Evolutionary conservation across 2,797 vertebrate species (phyloP).

Genomic region (Hydrophis major): DNA sequence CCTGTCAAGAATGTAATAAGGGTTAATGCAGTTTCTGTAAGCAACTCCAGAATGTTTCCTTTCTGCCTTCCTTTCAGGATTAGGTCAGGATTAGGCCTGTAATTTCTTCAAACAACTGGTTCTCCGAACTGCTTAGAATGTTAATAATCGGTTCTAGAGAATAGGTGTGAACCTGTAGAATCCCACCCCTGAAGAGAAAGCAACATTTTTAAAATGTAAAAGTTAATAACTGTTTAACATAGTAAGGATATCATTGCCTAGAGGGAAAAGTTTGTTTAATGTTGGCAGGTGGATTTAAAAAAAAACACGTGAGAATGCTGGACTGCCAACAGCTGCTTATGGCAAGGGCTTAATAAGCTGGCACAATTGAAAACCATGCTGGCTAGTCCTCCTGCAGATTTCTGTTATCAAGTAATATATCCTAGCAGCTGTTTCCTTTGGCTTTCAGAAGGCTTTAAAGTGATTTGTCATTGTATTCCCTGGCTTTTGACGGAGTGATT

Average conservation of each 20-base stretch:
- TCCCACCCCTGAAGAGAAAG: not conserved
- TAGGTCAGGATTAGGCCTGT: too few species aligned
- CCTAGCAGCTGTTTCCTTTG: not conserved
- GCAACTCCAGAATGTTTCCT: too few species aligned
- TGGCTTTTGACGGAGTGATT: not conserved
- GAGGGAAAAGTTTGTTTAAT: not conserved
- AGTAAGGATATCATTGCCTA: not conserved
- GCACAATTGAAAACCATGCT: not conserved
- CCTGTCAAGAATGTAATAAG: too few species aligned
- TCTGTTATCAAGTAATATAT: not conserved
- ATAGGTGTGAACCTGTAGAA: too few species aligned
- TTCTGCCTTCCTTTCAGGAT: too few species aligned
- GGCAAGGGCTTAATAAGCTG: slow-evolving; percentile 1
- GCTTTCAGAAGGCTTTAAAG: slow-evolving; percentile 1
- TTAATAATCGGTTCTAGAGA: too few species aligned
- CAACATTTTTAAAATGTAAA: not conserved
- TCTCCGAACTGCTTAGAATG: too few species aligned
- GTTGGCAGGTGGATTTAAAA: not conserved
- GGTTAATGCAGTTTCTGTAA: too few species aligned
- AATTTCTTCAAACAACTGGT: too few species aligned
- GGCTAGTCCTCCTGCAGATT: not conserved
- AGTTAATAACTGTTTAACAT: not conserved
- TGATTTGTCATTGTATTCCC: not conserved
- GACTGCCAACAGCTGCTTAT: not conserved
- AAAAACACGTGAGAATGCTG: not conserved